Evolutionary conservation across 2,888 invertebrate genomes (phyloP).

Genomic region (Phengaris alcon): DNA sequence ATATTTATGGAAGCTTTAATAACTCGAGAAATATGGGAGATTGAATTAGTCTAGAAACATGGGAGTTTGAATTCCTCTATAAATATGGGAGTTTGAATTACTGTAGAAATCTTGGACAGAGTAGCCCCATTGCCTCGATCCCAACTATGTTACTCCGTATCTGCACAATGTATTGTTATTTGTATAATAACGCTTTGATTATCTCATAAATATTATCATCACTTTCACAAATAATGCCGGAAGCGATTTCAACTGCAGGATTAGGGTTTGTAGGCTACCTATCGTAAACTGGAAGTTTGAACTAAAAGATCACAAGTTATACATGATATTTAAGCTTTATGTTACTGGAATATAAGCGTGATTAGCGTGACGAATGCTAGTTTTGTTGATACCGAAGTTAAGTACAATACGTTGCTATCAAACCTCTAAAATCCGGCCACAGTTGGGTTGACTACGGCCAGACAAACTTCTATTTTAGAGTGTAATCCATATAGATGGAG

Average conservation of each 20-base stretch:
- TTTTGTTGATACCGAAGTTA: slow-evolving; percentile 40
- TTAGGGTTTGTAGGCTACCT: slow-evolving; percentile 61
- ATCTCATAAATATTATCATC: slow-evolving; percentile 41
- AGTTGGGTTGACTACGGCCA: not conserved
- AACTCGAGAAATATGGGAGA: too few species aligned
- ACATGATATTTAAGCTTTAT: slow-evolving; percentile 22
- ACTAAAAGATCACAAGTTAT: not conserved
- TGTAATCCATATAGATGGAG: too few species aligned
- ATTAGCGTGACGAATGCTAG: slow-evolving; percentile 29
- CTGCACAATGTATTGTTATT: slow-evolving; percentile 2
- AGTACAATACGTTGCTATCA: not conserved
- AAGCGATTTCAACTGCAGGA: slow-evolving; percentile 52
- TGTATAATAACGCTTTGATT: slow-evolving; percentile 15
- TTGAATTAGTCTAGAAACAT: too few species aligned
- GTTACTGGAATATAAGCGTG: not conserved
- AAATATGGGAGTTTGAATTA: too few species aligned
- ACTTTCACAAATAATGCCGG: slow-evolving; percentile 48
- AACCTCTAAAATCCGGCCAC: not conserved
- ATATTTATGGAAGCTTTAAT: too few species aligned
- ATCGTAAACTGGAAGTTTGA: slow-evolving; percentile 42
- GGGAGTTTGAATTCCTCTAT: too few species aligned
- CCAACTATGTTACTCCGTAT: not conserved
- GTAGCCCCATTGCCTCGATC: not conserved
- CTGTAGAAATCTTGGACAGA: not conserved
- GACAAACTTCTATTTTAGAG: not conserved